Evolutionary conservation across 2,113 vertebrate genomes (phyloP).

Genomic region (Psephotus haematonotus): DNA sequence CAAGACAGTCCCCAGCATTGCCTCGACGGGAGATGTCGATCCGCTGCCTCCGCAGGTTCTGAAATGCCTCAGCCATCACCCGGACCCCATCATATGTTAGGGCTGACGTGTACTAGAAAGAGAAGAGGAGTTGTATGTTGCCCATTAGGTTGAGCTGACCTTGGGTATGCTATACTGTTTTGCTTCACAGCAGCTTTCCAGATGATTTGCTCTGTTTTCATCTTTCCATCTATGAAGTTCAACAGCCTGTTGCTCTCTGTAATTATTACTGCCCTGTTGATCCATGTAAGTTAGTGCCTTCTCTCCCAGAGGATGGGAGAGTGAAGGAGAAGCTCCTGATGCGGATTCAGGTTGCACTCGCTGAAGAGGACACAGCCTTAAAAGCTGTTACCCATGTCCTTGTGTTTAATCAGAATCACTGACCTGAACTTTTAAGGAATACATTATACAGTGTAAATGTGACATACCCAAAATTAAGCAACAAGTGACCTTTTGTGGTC

Average conservation of each 20-base stretch:
- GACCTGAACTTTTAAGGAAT: background rate
- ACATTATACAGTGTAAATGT: background rate
- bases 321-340: background rate
- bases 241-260: background rate
- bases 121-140: background rate
- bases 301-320: background rate
- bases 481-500: background rate
- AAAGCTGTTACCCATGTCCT: background rate
- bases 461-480: background rate
- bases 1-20: slow-evolving; percentile 96
- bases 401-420: background rate
- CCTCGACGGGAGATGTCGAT: slow-evolving; percentile 97
- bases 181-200: background rate
- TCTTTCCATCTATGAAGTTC: background rate
- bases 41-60: slow-evolving; percentile 92
- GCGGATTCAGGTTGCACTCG: background rate
- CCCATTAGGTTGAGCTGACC: background rate
- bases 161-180: background rate
- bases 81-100: slow-evolving; percentile 95
- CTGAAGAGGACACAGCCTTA: background rate
- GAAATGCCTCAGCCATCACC: slow-evolving; percentile 96
- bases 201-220: background rate
- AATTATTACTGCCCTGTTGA: background rate
- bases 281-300: background rate
- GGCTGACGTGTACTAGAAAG: slow-evolving; percentile 90